Percentiles rank a stretch among this genome's conserved stretches.
These are phyloP conservation scores for Callipepla squamata DNA, from an alignment of 2,113 vertebrate genomes.

Conservation along the genomic window DNA sequence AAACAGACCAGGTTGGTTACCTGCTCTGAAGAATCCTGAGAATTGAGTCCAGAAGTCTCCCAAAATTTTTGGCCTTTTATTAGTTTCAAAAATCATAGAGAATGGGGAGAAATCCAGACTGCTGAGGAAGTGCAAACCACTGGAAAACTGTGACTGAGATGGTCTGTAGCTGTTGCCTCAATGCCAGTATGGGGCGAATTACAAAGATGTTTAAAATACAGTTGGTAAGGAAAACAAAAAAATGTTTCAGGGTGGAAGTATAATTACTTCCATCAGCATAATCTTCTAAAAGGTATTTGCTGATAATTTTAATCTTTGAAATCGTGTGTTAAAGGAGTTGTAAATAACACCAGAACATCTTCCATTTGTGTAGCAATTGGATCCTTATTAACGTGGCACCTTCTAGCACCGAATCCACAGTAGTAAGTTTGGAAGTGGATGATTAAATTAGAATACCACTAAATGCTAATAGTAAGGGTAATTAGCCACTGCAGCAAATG, in stretches of 20 bases:
- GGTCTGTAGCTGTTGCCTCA: background rate
- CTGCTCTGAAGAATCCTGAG: fast-evolving
- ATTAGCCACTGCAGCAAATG: background rate
- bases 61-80: background rate
- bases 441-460: background rate
- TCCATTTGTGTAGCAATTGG: background rate
- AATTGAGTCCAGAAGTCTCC: background rate
- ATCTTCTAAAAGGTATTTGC: background rate
- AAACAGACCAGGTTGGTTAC: background rate
- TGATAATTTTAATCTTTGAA: background rate
- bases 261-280: background rate
- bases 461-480: background rate
- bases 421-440: background rate
- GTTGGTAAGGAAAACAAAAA: background rate
- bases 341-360: background rate
- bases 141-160: background rate
- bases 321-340: background rate
- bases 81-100: background rate
- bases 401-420: background rate
- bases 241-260: background rate
- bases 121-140: background rate
- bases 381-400: background rate
- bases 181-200: background rate
- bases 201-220: background rate
- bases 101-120: background rate